Evolutionary conservation across 37 sponge, comb jelly and placozoan species (phyloP), one percentile per base, ranked within the genome.

Genomic region (Ianthella basta): DNA sequence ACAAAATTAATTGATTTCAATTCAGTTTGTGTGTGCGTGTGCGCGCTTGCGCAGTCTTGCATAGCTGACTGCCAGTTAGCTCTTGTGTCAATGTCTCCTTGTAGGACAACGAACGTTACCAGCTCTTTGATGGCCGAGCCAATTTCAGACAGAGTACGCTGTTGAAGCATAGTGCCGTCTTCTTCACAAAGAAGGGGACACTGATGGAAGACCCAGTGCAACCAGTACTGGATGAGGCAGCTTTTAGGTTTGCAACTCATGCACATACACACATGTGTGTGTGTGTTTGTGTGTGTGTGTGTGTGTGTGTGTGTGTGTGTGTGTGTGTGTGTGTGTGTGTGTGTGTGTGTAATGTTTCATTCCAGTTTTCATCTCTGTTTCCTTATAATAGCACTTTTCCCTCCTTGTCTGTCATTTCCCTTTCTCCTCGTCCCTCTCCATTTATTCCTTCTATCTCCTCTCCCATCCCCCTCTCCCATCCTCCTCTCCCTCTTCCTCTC

Each of bases 151-250:
- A 75, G 53, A 75, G 40, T 41, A 24, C 54, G 20, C 44, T 75
- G 38, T 40, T 75, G 78, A 75, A 75, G 25, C 53, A 75, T 53
- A 39, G 16, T 41, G 53, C 78, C 53, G 1, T 75, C 44, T 75
- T 75, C 3, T 2, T 75, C 38, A 41, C 78, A 2, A 75, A 75
- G 18, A 4, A 30, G 8, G 72, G 72, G 6, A 75, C 78, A 25
- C 54, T 75, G 44, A 75, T 75, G 44, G 78, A 75, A 12, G 78
- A 75, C 78, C 78, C 78, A n/a, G 24, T 41, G 0, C 32, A 36
- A 15, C 24, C 44, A 24, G 24, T 15, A 19, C 78, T 75, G 4
- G 44, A 50, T 5, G 54, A 75, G 78, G 12, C 37, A 12, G 33
- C 78, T 24, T 75, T 75, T 53, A 75, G 37, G 78, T 75, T n/a